phyloP scores from a whole-genome alignment of 2,113 vertebrate genomes.

The Pedetes capensis region DNA sequence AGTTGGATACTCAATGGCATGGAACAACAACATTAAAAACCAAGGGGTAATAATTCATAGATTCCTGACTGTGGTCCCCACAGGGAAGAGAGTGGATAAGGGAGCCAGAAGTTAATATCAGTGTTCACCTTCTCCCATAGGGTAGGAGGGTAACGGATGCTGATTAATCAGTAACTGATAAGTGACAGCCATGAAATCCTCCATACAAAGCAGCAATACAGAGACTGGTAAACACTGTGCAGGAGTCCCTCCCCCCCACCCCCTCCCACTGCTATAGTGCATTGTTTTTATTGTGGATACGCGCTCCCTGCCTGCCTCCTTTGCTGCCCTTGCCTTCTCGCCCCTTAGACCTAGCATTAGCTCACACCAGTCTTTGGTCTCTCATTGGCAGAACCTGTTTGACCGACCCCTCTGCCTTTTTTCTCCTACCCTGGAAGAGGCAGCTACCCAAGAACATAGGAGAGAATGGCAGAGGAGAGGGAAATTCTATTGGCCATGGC shows the following conservation, averaged over 20 bases:
- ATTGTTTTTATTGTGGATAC: no score
- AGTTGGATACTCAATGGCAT: no score
- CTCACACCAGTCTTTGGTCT: neutral
- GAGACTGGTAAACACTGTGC: no score
- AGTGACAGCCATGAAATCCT: no score
- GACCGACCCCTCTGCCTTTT: fast-evolving
- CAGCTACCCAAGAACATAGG: neutral
- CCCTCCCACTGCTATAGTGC: fast-evolving
- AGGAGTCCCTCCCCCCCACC: no score
- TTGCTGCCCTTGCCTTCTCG: no score
- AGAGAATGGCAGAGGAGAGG: neutral
- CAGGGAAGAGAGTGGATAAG: fast-evolving
- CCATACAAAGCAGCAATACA: no score
- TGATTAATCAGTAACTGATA: no score
- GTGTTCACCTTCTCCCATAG: neutral
- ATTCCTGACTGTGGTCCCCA: neutral
- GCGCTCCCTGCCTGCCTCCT: no score
- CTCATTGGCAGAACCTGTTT: neutral
- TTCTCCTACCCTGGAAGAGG: neutral
- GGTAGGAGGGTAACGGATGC: no score
- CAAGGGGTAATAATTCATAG: neutral
- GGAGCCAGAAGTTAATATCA: neutral
- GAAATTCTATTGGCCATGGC: neutral
- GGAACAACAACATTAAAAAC: neutral
- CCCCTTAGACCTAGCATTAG: no score